Base-by-base conservation (phyloP, 2,888 invertebrate species). In the Trissolcus japonicus region DNA sequence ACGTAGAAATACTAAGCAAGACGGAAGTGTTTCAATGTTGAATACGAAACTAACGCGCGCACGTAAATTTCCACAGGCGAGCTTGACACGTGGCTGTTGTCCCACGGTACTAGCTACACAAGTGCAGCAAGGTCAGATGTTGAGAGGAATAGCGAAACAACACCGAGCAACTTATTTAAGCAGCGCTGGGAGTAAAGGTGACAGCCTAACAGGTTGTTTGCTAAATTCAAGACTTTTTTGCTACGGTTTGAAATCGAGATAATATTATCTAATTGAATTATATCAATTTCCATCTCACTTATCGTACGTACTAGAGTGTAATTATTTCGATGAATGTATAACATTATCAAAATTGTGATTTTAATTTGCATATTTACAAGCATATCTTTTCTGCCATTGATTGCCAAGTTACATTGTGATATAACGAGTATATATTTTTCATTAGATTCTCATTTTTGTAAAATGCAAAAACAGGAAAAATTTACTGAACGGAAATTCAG, bases 41-140 rank as follows among this genome's bases (percentile, higher is more conserved):
- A 77, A 66, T 80, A 72, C 56, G 73, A 55, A 66, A 69, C 66
- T 54, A 74, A 65, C 62, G 63, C 65, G 76, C 73, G 78, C 81
- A 81, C 80, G 71, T 67, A 60, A 68, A 79, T 76, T 76, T 67
- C 56, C 53, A 56, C 56, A 72, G 77, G 78, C 63, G 80, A 51
- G 76, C 54, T 75, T 76, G 83, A 81, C 86, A 86, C 85, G 84
- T 86, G 86, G 81, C 82, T 77, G 78, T 76, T 81, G 81, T 87
- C 86, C 82, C 86, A 86, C 85, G 85, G 81, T 83, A 81, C 78
- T 69, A 56, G 81, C 78, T 83, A 84, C 83, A 80, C 84, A 83
- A 86, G 85, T 86, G 85, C 85, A 84, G 62, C 82, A 83, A 83
- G 84, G 85, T 83, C 83, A 83, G 80, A 83, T 80, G 78, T 79